Evolutionary conservation across 2,888 invertebrate species (phyloP).

Genomic region (Heteropelma amictum): DNA sequence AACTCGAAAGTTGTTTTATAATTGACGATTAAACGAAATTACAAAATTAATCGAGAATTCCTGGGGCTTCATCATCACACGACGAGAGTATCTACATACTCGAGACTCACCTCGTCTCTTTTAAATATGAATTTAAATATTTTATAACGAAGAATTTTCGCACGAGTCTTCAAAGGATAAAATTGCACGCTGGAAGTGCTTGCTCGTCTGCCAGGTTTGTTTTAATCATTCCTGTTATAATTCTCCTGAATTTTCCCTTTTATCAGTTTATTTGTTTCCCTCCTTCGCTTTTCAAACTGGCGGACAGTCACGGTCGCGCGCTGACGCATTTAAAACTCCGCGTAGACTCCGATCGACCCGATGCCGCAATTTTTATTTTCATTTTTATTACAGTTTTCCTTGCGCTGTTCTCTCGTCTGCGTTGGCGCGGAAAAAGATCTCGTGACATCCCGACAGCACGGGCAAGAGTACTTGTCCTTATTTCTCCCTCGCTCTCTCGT

Average conservation of each 20-base stretch:
- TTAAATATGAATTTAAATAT: too few species aligned
- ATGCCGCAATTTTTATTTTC: conserved; percentile 24
- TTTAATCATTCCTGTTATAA: conserved; percentile 28
- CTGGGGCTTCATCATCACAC: too few species aligned
- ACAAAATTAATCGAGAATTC: too few species aligned
- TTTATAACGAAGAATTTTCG: too few species aligned
- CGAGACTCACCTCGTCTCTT: too few species aligned
- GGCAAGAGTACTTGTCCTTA: conserved; percentile 17
- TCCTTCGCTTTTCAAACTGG: background rate
- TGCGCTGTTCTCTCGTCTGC: conserved; percentile 33
- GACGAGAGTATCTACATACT: too few species aligned
- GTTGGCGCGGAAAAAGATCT: conserved; percentile 17
- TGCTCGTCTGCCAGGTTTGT: background rate
- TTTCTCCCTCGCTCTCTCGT: conserved; percentile 13
- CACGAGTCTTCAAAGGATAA: conserved; percentile 21
- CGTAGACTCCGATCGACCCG: background rate
- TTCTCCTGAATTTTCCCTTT: conserved; percentile 17
- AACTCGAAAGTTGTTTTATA: too few species aligned
- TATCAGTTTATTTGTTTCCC: background rate
- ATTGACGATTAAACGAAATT: too few species aligned
- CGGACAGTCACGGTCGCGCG: conserved; percentile 17
- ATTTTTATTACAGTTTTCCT: conserved; percentile 8
- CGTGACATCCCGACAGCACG: conserved; percentile 39
- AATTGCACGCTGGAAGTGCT: conserved; percentile 11
- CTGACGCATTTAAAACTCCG: conserved; percentile 6